Conservation (phyloP, 2,113 vertebrate species). For the Manacus vitellinus region DNA sequence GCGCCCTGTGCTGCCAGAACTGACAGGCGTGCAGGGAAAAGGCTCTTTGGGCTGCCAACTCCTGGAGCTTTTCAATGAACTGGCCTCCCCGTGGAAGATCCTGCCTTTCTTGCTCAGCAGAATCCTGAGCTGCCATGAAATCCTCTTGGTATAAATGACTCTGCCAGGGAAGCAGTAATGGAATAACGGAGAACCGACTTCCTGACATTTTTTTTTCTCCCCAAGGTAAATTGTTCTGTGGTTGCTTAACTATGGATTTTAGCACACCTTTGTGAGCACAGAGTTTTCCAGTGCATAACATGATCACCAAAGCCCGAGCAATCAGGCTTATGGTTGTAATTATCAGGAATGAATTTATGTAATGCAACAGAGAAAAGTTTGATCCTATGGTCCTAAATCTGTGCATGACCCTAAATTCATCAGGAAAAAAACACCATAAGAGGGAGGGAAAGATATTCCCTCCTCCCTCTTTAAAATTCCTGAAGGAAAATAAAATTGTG, state of each 20-base stretch:
- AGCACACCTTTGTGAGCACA: neutral
- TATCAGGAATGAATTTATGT: constrained; percentile 20
- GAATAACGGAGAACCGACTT: neutral
- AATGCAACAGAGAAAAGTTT: neutral
- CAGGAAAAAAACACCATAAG: constrained; percentile 8
- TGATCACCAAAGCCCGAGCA: constrained; percentile 9
- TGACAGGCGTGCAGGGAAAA: constrained; percentile 7
- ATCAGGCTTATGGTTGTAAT: constrained; percentile 27
- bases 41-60: constrained; percentile 20
- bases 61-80: neutral
- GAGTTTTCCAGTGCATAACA: constrained; percentile 32
- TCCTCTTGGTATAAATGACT: neutral
- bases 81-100: neutral
- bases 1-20: neutral
- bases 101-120: neutral
- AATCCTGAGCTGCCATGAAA: neutral
- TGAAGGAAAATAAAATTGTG: constrained; percentile 33
- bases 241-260: neutral
- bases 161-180: neutral
- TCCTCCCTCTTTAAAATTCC: neutral
- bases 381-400: constrained; percentile 25
- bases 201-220: neutral
- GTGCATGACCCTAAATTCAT: constrained; percentile 23
- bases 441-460: neutral
- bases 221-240: neutral